phyloP scores from a whole-genome alignment of 2,113 vertebrate species.

The Stercorarius parasiticus region DNA sequence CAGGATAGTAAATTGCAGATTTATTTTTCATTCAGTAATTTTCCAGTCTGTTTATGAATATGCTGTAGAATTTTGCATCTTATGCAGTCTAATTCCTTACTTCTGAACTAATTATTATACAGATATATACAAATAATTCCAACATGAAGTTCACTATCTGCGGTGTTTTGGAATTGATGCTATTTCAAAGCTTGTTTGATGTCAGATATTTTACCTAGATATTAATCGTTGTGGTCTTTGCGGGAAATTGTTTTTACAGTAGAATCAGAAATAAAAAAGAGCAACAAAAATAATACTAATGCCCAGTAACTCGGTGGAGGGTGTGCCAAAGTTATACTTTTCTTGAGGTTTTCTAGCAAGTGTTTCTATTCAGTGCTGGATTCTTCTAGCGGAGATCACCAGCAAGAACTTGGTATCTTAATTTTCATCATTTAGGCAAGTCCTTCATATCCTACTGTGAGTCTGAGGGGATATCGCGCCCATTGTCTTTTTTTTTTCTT shows the following conservation, averaged over 20 bases:
- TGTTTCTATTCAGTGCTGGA: background rate
- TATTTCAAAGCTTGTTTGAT: background rate
- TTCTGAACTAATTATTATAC: background rate
- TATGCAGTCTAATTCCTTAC: background rate
- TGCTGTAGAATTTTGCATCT: background rate
- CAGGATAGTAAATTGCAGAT: background rate
- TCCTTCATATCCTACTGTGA: background rate
- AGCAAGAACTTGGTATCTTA: background rate
- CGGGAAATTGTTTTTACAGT: background rate
- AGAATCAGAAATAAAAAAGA: background rate
- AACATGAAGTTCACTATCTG: background rate
- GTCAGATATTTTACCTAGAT: background rate
- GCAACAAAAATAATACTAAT: background rate
- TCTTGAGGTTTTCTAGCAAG: background rate
- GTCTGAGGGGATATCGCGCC: background rate
- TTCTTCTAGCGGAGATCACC: background rate
- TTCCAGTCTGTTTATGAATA: background rate
- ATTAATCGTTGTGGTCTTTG: background rate
- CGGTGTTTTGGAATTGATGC: background rate
- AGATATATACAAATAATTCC: background rate
- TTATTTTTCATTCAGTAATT: background rate
- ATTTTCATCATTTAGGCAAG: background rate
- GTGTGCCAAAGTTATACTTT: background rate
- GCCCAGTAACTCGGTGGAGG: background rate
- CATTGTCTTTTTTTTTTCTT: background rate